Base-by-base conservation (phyloP, 2,797 vertebrate genomes). In the Anniella stebbinsi region DNA sequence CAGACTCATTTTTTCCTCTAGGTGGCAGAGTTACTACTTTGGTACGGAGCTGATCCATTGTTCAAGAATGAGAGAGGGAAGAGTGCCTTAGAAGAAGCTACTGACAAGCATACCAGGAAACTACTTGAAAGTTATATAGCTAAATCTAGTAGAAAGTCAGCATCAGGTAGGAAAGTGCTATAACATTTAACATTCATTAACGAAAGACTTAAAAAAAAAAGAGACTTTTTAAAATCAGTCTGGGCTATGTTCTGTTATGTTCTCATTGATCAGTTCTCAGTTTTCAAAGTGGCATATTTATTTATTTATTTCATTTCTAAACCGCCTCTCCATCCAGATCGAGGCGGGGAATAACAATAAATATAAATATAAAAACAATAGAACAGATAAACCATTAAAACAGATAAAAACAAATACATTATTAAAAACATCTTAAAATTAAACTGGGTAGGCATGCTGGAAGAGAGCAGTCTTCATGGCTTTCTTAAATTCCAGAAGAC, bases 41-140 rank as follows among this genome's bases (percentile, higher is more conserved):
- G 93, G 90, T 95, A 97, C 92, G 97, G 97, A 93, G 97, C 97
- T 78, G 93, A 97, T 92, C 97, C 97, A 3, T 92, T 97, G 92
- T 17, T 96, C 76, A 96, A 90, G 93, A 94, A 93, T 94, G 95
- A 95, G 15, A 86, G 25, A 91, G 97, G 97, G 70, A 96, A 80
- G 6, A 96, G 93, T 93, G 96, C 97, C 54, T 95, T 97, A 83
- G 96, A 97, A 84, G 95, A 96, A 87, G 90, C 94, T 89, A 92
- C 90, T 76, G 63, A 96, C 66, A 36, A 38, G 0, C 7, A 30
- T 84, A 95, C 97, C 95, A 93, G 36, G 75, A 95, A 89, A 89
- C 96, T 97, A 38, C 94, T 97, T 89, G 28, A 92, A 90, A 91
- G 63, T 80, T 95, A 95, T 1, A 0, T 95, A 89, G 38, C 60